Percentiles rank a stretch among this genome's conserved stretches.
These are phyloP conservation scores for Tragelaphus scriptus DNA, from an alignment of 2,113 vertebrate genomes.

Conservation along the genomic window DNA sequence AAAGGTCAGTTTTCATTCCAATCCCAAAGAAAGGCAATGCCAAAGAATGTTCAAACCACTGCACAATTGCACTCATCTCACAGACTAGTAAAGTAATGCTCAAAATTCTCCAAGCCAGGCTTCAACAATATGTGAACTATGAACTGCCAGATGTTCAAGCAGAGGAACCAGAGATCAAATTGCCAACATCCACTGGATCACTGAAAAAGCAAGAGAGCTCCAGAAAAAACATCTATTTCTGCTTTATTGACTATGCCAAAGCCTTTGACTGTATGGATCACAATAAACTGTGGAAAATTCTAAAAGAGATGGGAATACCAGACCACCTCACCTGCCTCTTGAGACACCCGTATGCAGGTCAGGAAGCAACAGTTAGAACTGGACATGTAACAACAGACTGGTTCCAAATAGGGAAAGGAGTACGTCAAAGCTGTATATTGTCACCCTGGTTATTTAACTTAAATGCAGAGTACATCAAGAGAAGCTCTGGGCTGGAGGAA, in stretches of 20 bases:
- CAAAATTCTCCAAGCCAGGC: not conserved
- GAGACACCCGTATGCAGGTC: no score
- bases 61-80: not conserved
- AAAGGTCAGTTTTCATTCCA: not conserved
- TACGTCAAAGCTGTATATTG: no score
- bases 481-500: no score
- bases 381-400: no score
- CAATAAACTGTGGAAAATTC: no score
- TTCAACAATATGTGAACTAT: accelerated
- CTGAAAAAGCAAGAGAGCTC: no score
- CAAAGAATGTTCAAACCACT: not conserved
- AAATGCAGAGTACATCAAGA: no score
- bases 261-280: not conserved
- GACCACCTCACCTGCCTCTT: no score
- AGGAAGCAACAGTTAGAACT: no score
- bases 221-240: not conserved
- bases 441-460: no score
- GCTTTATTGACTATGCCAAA: not conserved
- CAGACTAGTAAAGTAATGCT: not conserved
- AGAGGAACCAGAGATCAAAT: not conserved
- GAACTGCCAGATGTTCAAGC: not conserved
- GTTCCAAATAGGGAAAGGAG: no score
- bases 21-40: not conserved
- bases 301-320: no score
- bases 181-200: not conserved